phyloP scores from a whole-genome alignment of 2,888 invertebrate species.

The Machimus rusticus region DNA sequence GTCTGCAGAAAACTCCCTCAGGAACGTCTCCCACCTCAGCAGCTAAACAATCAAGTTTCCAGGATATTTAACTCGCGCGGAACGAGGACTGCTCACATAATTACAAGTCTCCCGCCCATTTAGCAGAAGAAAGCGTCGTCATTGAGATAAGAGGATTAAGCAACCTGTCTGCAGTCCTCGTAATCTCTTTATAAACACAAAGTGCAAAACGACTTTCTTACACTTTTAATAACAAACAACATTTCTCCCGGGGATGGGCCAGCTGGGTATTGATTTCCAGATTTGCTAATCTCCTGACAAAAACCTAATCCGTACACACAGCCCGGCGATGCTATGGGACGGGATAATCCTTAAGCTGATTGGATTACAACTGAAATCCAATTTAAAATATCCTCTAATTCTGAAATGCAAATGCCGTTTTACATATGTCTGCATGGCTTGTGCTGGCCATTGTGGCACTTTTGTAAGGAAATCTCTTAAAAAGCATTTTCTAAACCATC shows the following conservation, averaged over 20 bases:
- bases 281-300: neutral
- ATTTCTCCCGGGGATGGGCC: neutral
- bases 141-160: slow-evolving; percentile 30
- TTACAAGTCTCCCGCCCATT: slow-evolving; percentile 20
- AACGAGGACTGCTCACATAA: neutral
- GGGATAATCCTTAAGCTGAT: slow-evolving; percentile 25
- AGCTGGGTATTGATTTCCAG: neutral
- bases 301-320: neutral
- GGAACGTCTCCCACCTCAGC: neutral
- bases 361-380: slow-evolving; percentile 34
- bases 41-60: slow-evolving; percentile 12
- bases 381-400: slow-evolving; percentile 20
- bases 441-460: neutral
- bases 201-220: slow-evolving; percentile 27
- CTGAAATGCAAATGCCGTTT: neutral
- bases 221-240: slow-evolving; percentile 31
- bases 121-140: slow-evolving; percentile 4
- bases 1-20: neutral
- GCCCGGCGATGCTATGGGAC: neutral
- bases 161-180: slow-evolving; percentile 10
- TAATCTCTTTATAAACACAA: slow-evolving; percentile 27
- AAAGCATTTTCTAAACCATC: neutral
- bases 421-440: neutral
- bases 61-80: neutral
- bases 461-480: neutral